These are phyloP conservation scores for Salmo trutta DNA, from an alignment of 2,797 vertebrate genomes.

Conservation along the genomic window DNA sequence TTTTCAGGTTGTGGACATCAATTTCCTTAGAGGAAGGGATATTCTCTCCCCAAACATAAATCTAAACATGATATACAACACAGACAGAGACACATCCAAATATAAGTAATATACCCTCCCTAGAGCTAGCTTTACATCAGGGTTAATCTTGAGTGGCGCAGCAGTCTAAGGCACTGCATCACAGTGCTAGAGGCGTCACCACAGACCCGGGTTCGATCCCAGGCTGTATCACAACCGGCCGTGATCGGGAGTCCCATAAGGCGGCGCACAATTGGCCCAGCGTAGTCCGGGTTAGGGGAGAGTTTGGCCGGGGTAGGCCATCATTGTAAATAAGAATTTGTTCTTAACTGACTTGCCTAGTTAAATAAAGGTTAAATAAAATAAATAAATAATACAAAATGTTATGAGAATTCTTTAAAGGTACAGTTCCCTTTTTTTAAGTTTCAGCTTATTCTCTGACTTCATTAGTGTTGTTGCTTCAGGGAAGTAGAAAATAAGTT, in stretches of 20 bases:
- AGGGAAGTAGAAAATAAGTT: neutral
- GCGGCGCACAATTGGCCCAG: too few species aligned
- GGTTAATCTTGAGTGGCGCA: neutral
- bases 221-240: too few species aligned
- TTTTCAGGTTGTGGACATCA: neutral
- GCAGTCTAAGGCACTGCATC: too few species aligned
- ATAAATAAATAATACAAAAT: neutral
- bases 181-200: too few species aligned
- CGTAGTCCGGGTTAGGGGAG: too few species aligned
- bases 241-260: too few species aligned
- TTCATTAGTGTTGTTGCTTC: neutral
- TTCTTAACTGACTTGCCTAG: too few species aligned
- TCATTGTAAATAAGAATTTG: too few species aligned
- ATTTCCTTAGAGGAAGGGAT: neutral
- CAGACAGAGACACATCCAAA: neutral
- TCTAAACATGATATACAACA: slow-evolving; percentile 1
- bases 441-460: neutral
- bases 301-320: too few species aligned
- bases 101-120: neutral
- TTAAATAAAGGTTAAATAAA: too few species aligned
- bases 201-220: too few species aligned
- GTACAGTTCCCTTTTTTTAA: neutral
- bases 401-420: neutral
- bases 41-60: neutral
- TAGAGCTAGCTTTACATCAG: neutral